phyloP scores from a whole-genome alignment of 1,140 invertebrate genomes.

The Psix sp. region DNA sequence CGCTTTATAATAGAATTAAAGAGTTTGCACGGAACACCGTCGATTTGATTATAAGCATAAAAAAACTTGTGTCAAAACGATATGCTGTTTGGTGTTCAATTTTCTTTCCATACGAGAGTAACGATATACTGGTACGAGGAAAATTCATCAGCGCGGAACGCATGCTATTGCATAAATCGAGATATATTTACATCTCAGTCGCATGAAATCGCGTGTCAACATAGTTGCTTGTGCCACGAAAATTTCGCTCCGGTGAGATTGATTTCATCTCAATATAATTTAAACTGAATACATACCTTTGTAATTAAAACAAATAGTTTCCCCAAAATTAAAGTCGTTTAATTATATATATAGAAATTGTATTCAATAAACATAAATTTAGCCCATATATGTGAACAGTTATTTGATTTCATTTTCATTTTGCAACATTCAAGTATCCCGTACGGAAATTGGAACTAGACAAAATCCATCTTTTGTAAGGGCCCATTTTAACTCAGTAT shows the following conservation, averaged over 20 bases:
- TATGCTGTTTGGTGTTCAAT: slow-evolving; percentile 25
- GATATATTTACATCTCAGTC: slow-evolving; percentile 56
- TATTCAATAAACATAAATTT: too few species aligned
- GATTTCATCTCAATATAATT: slow-evolving; percentile 43
- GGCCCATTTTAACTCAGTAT: too few species aligned
- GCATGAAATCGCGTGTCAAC: slow-evolving; percentile 55
- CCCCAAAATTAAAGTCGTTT: too few species aligned
- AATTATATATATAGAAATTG: too few species aligned
- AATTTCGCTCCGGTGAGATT: slow-evolving; percentile 31
- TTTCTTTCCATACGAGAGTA: slow-evolving; percentile 17
- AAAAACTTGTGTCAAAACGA: slow-evolving; percentile 16
- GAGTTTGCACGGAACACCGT: not conserved
- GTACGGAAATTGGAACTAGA: too few species aligned
- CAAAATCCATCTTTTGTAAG: too few species aligned
- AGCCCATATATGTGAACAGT: too few species aligned
- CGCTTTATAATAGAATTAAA: not conserved
- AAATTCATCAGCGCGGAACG: slow-evolving; percentile 40
- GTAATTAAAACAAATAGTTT: too few species aligned
- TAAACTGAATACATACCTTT: not conserved
- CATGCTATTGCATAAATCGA: slow-evolving; percentile 43
- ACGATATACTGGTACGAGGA: slow-evolving; percentile 13
- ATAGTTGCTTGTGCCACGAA: slow-evolving; percentile 41
- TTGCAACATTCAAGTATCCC: too few species aligned
- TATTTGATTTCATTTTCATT: too few species aligned
- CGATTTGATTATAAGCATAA: slow-evolving; percentile 22